phyloP scores from a whole-genome alignment of 1,140 invertebrate genomes.

The Anagrus nilaparvatae region DNA sequence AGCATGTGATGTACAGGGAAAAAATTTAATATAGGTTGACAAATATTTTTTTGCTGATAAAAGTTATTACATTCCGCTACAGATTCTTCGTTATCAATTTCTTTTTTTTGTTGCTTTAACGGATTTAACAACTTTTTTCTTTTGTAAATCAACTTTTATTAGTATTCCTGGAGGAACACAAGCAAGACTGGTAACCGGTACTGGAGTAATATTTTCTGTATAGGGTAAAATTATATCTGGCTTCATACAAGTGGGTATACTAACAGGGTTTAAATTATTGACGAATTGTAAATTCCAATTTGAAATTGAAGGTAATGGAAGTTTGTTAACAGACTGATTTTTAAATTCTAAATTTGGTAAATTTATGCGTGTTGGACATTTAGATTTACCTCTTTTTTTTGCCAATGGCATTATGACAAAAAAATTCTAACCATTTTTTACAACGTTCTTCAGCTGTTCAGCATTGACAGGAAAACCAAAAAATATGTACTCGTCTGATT shows the following conservation, averaged over 20 bases:
- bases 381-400: slow-evolving; percentile 37
- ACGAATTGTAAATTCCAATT: slow-evolving; percentile 36
- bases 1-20: too few species aligned
- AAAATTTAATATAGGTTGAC: too few species aligned
- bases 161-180: slow-evolving; percentile 38
- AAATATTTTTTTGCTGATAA: too few species aligned
- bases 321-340: slow-evolving; percentile 27
- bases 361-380: slow-evolving; percentile 34
- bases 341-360: slow-evolving; percentile 33
- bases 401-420: slow-evolving; percentile 36
- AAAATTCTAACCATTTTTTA: slow-evolving; percentile 39
- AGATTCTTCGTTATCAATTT: too few species aligned
- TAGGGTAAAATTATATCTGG: slow-evolving; percentile 34
- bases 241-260: slow-evolving; percentile 30
- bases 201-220: slow-evolving; percentile 35
- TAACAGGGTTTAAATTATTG: slow-evolving; percentile 34
- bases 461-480: slow-evolving; percentile 41
- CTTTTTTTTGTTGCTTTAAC: slow-evolving; percentile 7
- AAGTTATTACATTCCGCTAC: too few species aligned
- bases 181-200: slow-evolving; percentile 37
- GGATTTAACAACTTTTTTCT: slow-evolving; percentile 15
- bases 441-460: slow-evolving; percentile 33
- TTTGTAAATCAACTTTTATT: slow-evolving; percentile 39
- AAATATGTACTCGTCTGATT: slow-evolving; percentile 38
- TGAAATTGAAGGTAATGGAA: slow-evolving; percentile 32